Percentiles rank a stretch among this genome's conserved stretches.
Evolutionary conservation across 2,113 vertebrate genomes (phyloP).

Genomic region (Bos taurus): DNA sequence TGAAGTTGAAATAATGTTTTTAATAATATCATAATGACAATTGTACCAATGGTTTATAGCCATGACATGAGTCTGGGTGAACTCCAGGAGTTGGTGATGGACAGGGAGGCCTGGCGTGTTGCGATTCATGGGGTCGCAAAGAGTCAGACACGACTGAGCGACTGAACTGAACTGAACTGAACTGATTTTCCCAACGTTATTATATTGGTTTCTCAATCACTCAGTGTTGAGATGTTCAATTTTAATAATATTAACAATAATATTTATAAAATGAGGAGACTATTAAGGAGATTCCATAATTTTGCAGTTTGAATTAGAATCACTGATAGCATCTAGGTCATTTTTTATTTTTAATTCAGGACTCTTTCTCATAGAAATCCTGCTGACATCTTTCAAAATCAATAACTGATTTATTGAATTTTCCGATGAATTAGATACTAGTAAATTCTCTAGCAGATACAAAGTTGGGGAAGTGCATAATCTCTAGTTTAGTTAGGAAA

Average conservation of each 20-base stretch:
- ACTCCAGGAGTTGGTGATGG: too few relatives aligned
- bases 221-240: background rate
- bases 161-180: too few relatives aligned
- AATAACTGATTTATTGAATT: background rate
- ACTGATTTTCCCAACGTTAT: background rate
- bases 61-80: background rate
- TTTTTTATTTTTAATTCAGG: background rate
- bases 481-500: background rate
- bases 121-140: too few relatives aligned
- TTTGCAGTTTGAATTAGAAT: background rate
- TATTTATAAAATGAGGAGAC: background rate
- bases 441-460: background rate
- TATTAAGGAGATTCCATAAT: background rate
- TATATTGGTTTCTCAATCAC: background rate
- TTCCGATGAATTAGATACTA: background rate
- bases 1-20: background rate
- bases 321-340: background rate
- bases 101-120: too few relatives aligned
- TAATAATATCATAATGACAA: background rate
- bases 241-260: background rate
- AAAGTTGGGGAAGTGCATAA: background rate
- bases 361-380: background rate
- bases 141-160: too few relatives aligned
- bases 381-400: background rate
- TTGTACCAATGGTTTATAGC: background rate